These are phyloP conservation scores for Symphodus melops DNA, from an alignment of 2,113 vertebrate species.

Conservation along the genomic window DNA sequence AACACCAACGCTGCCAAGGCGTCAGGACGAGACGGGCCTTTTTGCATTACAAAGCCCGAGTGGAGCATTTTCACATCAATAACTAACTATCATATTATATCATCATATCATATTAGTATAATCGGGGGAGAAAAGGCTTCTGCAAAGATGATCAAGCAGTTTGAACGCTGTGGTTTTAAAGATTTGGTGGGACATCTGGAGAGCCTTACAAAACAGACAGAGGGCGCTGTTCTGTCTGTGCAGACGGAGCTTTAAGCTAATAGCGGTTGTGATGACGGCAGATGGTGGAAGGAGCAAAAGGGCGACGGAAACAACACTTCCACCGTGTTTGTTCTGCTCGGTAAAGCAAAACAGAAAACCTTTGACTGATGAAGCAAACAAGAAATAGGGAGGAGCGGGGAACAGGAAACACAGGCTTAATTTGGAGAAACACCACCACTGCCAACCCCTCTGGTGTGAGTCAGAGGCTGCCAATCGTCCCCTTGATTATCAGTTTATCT, in stretches of 20 bases:
- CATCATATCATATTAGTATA: constrained; percentile 39
- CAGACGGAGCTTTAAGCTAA: constrained; percentile 18
- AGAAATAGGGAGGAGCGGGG: background rate
- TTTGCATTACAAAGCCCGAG: constrained; percentile 53
- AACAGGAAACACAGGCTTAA: constrained; percentile 42
- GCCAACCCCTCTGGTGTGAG: constrained; percentile 37
- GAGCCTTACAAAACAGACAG: constrained; percentile 28
- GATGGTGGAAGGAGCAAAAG: constrained; percentile 60
- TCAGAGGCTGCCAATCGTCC: constrained; percentile 39
- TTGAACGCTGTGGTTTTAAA: background rate
- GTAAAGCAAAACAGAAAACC: constrained; percentile 61
- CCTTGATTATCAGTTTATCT: constrained; percentile 35
- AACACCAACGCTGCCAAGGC: constrained; percentile 58
- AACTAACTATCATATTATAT: constrained; percentile 55
- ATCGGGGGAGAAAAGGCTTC: constrained; percentile 22
- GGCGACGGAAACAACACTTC: constrained; percentile 58
- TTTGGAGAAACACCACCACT: constrained; percentile 27
- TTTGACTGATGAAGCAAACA: constrained; percentile 59
- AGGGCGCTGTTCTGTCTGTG: constrained; percentile 39
- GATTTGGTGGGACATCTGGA: constrained; percentile 20
- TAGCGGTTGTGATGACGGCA: constrained; percentile 40
- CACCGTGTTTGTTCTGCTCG: constrained; percentile 54
- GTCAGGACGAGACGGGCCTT: constrained; percentile 43
- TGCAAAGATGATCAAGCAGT: constrained; percentile 14
- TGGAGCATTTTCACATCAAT: constrained; percentile 47